A percentile compares a stretch with the other conserved stretches of the same genome.
Conservation (phyloP, 2,797 vertebrate genomes). For the Coregonus ussuriensis region DNA sequence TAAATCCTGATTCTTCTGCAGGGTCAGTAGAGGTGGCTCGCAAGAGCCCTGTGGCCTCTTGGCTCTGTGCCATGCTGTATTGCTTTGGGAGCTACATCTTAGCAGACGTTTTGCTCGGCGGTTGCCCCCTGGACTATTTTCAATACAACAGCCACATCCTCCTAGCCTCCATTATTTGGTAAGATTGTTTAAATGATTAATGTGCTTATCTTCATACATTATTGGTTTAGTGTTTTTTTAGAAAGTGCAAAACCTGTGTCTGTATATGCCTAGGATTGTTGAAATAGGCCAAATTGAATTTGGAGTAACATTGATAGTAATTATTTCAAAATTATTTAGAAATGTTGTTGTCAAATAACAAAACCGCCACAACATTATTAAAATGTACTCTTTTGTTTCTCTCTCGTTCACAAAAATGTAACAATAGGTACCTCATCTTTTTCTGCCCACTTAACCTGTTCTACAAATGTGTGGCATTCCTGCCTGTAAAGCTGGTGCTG, state of each 20-base stretch:
- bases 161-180: slow-evolving; percentile 95
- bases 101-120: slow-evolving; percentile 90
- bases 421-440: slow-evolving; percentile 90
- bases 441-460: slow-evolving; percentile 97
- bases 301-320: no score
- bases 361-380: not conserved
- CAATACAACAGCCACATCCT: slow-evolving; percentile 93
- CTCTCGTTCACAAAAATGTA: not conserved
- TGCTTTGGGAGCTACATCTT: slow-evolving; percentile 97
- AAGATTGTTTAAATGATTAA: slow-evolving; percentile 53
- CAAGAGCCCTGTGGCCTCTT: slow-evolving; percentile 90
- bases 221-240: not conserved
- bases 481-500: slow-evolving; percentile 91
- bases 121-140: slow-evolving; percentile 88
- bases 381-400: not conserved
- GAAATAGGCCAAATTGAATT: not conserved
- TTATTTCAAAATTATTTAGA: not conserved
- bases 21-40: slow-evolving; percentile 89
- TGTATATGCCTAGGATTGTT: not conserved
- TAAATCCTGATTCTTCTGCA: slow-evolving; percentile 42
- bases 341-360: not conserved
- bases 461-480: slow-evolving; percentile 94
- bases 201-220: not conserved
- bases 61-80: slow-evolving; percentile 98
- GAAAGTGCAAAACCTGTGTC: not conserved